These are phyloP conservation scores for Leucophenga maculata DNA, from an alignment of 2,888 invertebrate genomes.

Conservation along the genomic window DNA sequence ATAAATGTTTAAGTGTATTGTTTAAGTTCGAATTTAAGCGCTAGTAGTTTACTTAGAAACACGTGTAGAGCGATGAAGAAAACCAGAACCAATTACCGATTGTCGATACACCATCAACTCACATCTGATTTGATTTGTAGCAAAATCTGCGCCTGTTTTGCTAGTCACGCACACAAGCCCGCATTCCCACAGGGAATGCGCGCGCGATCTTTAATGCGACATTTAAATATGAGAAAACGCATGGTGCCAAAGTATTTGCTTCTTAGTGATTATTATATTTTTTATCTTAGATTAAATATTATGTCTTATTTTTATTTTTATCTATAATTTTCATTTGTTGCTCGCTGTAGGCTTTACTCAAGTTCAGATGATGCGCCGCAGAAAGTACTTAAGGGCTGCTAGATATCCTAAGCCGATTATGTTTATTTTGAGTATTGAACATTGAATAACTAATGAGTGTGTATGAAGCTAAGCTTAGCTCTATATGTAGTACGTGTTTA, in stretches of 20 bases:
- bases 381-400: too few relatives aligned
- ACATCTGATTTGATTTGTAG: constrained; percentile 36
- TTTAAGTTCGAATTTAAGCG: constrained; percentile 46
- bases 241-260: constrained; percentile 63
- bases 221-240: constrained; percentile 31
- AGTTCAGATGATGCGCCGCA: too few relatives aligned
- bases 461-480: too few relatives aligned
- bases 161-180: constrained; percentile 47
- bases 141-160: constrained; percentile 55
- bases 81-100: constrained; percentile 49
- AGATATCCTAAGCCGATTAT: too few relatives aligned
- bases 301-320: too few relatives aligned
- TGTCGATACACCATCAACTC: constrained; percentile 43
- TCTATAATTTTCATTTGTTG: too few relatives aligned
- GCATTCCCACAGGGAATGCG: too few relatives aligned
- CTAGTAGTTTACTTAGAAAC: constrained; percentile 34
- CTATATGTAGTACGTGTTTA: too few relatives aligned
- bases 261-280: constrained; percentile 49
- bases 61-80: not conserved
- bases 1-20: constrained; percentile 1
- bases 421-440: too few relatives aligned
- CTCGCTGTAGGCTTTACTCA: too few relatives aligned
- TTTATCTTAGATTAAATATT: constrained; percentile 9
- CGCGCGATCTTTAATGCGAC: not conserved
- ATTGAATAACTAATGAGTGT: too few relatives aligned